A percentile compares a stretch with the other conserved stretches of the same genome.
Evolutionary conservation across 2,113 vertebrate genomes (phyloP).

Genomic region (Eulemur macaco): DNA sequence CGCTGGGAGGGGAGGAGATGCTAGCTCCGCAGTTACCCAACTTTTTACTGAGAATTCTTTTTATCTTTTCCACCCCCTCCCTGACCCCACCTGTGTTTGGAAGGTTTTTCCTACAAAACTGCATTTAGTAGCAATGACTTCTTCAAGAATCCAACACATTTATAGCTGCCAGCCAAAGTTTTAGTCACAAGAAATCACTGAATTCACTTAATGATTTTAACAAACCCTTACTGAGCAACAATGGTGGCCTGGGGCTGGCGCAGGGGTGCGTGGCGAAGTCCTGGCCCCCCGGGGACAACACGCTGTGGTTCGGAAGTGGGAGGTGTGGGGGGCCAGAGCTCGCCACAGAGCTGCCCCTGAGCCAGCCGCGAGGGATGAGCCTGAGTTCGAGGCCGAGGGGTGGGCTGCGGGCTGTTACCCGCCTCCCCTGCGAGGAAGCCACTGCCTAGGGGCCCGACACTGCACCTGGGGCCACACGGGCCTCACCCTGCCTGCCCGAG

Average conservation of each 20-base stretch:
- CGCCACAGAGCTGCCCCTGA: neutral
- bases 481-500: neutral
- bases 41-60: neutral
- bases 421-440: neutral
- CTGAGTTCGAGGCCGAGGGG: neutral
- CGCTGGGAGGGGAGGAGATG: neutral
- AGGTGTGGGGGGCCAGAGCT: rapidly evolving
- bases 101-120: neutral
- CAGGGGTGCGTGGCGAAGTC: neutral
- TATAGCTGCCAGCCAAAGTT: neutral
- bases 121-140: neutral
- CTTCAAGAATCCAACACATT: neutral
- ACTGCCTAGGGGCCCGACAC: too few species aligned
- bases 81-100: neutral
- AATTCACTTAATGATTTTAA: neutral
- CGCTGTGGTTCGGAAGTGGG: neutral
- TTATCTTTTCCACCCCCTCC: neutral
- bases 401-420: too few species aligned
- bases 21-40: neutral
- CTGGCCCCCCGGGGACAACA: neutral
- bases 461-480: too few species aligned
- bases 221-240: neutral
- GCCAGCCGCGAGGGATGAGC: neutral
- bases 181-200: neutral
- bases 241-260: neutral